A percentile compares a stretch with the other conserved stretches of the same genome.
phyloP scores from a whole-genome alignment of 2,113 vertebrate genomes.

The Rhynchopsitta pachyrhyncha region DNA sequence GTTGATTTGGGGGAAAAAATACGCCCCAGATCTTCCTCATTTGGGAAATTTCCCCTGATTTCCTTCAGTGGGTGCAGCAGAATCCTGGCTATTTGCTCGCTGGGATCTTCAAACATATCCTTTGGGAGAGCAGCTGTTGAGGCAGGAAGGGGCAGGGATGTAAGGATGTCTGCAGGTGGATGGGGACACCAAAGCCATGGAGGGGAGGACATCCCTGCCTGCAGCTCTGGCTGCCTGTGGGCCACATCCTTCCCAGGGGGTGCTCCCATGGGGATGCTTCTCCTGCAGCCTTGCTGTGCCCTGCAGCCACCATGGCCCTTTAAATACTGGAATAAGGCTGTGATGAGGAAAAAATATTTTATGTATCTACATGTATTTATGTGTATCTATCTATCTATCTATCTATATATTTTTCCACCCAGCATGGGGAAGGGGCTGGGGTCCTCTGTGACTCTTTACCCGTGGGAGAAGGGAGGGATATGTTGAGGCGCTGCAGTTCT shows the following conservation, averaged over 20 bases:
- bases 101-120: not conserved
- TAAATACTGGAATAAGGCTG: not conserved
- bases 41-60: not conserved
- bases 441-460: not conserved
- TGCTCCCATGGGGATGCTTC: too few relatives aligned
- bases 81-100: not conserved
- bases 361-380: not conserved
- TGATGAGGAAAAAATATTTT: not conserved
- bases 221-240: not conserved
- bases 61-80: not conserved
- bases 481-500: not conserved
- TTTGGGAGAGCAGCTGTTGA: not conserved
- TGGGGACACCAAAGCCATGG: fast-evolving
- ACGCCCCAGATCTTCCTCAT: not conserved
- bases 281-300: not conserved
- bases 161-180: not conserved
- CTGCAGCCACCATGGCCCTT: not conserved
- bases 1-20: not conserved
- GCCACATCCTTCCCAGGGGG: not conserved
- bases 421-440: not conserved
- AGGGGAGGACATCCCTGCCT: not conserved
- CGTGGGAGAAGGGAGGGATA: not conserved
- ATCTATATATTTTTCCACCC: not conserved
- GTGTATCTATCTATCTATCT: not conserved
- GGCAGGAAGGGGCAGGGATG: not conserved